These are phyloP conservation scores for Chouioia cunea DNA, from an alignment of 2,888 invertebrate genomes.

Conservation along the genomic window DNA sequence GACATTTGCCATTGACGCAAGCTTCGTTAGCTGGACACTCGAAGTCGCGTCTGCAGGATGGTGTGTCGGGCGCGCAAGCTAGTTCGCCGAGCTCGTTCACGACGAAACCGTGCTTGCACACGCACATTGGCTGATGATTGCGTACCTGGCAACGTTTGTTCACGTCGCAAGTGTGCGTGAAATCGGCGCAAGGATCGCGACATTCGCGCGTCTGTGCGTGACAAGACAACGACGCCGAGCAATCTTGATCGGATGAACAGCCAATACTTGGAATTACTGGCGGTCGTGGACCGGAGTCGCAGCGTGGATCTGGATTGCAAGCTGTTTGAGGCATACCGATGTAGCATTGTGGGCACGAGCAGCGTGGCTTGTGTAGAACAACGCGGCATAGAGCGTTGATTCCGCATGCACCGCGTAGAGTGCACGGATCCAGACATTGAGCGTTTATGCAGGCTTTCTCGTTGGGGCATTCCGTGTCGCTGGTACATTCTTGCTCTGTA, in stretches of 20 bases:
- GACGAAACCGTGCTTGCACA: slow-evolving; percentile 89
- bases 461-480: slow-evolving; percentile 91
- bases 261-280: slow-evolving; percentile 71
- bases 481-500: slow-evolving; percentile 87
- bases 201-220: slow-evolving; percentile 79
- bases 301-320: slow-evolving; percentile 85
- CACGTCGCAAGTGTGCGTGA: slow-evolving; percentile 79
- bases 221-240: slow-evolving; percentile 82
- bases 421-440: slow-evolving; percentile 92
- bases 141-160: slow-evolving; percentile 92
- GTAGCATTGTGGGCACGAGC: slow-evolving; percentile 90
- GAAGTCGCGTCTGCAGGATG: slow-evolving; percentile 83
- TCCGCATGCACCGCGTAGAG: slow-evolving; percentile 89
- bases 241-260: slow-evolving; percentile 79
- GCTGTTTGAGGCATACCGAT: slow-evolving; percentile 84
- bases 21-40: slow-evolving; percentile 90
- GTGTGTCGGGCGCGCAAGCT: slow-evolving; percentile 85
- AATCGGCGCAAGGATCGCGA: slow-evolving; percentile 82
- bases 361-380: slow-evolving; percentile 86
- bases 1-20: slow-evolving; percentile 86
- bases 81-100: slow-evolving; percentile 89
- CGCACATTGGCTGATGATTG: slow-evolving; percentile 86
- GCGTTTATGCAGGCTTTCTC: slow-evolving; percentile 92
- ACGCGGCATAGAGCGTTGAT: slow-evolving; percentile 90
- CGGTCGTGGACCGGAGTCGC: slow-evolving; percentile 77